phyloP scores from a whole-genome alignment of 2,797 vertebrate species.

The Sorex maritimensis region DNA sequence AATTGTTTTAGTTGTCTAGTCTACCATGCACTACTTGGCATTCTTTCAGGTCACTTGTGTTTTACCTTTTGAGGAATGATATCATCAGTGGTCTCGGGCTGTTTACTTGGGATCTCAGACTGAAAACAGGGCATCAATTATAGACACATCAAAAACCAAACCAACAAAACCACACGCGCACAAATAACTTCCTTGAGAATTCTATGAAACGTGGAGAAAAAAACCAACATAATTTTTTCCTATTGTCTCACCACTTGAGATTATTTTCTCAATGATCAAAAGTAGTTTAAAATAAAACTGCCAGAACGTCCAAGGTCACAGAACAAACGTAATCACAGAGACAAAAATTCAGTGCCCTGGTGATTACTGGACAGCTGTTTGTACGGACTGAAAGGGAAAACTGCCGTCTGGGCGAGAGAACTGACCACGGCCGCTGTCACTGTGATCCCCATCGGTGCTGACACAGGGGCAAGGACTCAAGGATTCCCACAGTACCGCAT shows the following conservation, averaged over 20 bases:
- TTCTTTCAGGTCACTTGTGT: constrained; percentile 80
- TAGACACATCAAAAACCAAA: constrained; percentile 88
- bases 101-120: constrained; percentile 92
- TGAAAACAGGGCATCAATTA: constrained; percentile 93
- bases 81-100: constrained; percentile 91
- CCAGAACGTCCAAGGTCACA: constrained; percentile 5
- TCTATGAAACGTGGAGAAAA: constrained; percentile 65
- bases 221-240: constrained; percentile 50
- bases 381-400: neutral
- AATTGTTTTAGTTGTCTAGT: constrained; percentile 88
- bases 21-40: constrained; percentile 90
- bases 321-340: constrained; percentile 26
- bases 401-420: neutral
- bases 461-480: constrained; percentile 3
- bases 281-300: constrained; percentile 50
- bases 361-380: neutral
- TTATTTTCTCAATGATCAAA: constrained; percentile 37
- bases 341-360: neutral
- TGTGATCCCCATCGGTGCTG: neutral
- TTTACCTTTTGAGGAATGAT: constrained; percentile 93
- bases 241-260: neutral
- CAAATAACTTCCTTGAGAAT: constrained; percentile 75
- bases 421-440: neutral
- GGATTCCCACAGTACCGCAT: neutral
- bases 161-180: constrained; percentile 75